A percentile compares a stretch with the other conserved stretches of the same genome.
phyloP scores from a whole-genome alignment of 2,797 vertebrate species.

The Furcifer pardalis region DNA sequence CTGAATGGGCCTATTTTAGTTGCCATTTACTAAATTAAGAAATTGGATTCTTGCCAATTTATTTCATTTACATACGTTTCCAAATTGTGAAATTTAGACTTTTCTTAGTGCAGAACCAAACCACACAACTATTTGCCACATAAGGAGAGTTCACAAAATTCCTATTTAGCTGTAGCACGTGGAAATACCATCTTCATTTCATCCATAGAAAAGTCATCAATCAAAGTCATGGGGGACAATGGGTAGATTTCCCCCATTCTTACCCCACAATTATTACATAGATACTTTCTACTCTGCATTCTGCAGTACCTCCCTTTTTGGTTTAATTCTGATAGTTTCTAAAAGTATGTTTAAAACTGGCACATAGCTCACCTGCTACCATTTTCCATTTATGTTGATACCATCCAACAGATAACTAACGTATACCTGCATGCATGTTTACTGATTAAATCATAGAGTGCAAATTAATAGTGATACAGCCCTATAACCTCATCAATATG shows the following conservation, averaged over 20 bases:
- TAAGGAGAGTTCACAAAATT: neutral
- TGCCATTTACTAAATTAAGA: neutral
- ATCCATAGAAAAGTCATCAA: neutral
- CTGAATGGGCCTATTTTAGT: neutral
- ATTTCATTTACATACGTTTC: neutral
- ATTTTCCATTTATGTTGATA: neutral
- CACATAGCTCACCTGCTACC: neutral
- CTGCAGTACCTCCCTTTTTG: neutral
- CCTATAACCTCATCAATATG: neutral
- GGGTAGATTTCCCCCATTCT: neutral
- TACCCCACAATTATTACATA: neutral
- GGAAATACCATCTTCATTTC: neutral
- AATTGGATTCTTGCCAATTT: neutral
- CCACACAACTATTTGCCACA: neutral
- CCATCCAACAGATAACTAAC: neutral
- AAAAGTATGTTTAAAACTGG: neutral
- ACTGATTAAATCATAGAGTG: neutral
- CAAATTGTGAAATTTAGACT: neutral
- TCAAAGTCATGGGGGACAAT: neutral
- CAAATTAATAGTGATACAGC: neutral
- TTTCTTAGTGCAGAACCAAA: too few relatives aligned
- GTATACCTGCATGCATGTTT: neutral
- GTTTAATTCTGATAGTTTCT: neutral
- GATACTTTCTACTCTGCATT: neutral
- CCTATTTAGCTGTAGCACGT: neutral